Percentiles rank a stretch among this genome's conserved stretches.
phyloP scores from a whole-genome alignment of 2,797 vertebrate genomes.

The Luscinia megarhynchos region DNA sequence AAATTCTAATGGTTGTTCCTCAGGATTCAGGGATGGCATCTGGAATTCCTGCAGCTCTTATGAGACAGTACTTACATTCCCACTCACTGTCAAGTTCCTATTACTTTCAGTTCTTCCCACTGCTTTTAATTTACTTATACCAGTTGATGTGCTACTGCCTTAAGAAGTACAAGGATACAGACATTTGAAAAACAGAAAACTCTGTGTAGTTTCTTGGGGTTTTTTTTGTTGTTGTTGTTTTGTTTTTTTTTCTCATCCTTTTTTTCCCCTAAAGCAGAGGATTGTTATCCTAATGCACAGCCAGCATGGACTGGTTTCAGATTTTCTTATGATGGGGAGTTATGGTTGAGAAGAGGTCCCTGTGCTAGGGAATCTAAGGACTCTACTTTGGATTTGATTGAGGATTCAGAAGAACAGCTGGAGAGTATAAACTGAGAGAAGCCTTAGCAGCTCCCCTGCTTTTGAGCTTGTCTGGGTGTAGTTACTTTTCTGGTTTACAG shows the following conservation, averaged over 20 bases:
- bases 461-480: neutral
- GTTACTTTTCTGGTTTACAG: neutral
- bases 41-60: neutral
- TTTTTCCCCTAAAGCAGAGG: neutral
- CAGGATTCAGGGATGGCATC: neutral
- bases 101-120: neutral
- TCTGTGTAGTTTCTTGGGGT: neutral
- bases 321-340: neutral
- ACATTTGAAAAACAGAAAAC: neutral
- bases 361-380: neutral
- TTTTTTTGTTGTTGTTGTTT: neutral
- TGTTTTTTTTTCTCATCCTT: neutral
- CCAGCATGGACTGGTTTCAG: neutral
- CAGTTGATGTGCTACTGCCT: neutral
- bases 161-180: neutral
- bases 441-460: neutral
- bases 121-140: neutral
- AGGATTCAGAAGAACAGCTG: neutral
- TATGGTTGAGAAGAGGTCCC: neutral
- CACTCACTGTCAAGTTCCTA: neutral
- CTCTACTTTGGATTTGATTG: fast-evolving
- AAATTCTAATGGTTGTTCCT: neutral
- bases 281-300: neutral
- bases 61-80: neutral
- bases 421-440: neutral